phyloP scores from a whole-genome alignment of 35 echinoderm and acorn worm genomes.

The Lytechinus variegatus region DNA sequence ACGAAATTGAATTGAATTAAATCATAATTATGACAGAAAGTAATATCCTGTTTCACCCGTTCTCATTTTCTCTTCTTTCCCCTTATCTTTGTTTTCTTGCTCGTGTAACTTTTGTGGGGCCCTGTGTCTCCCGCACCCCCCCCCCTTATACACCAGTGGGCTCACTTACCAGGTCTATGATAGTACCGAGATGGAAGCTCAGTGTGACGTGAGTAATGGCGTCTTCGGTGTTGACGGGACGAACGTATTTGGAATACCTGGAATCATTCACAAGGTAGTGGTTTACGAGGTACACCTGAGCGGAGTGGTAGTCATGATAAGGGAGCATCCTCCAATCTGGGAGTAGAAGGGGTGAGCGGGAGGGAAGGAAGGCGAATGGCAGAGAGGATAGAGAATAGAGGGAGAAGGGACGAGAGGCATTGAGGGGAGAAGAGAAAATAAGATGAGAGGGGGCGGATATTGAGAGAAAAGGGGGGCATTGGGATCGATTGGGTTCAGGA shows the following conservation, averaged over 20 bases:
- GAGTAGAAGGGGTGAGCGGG: neutral
- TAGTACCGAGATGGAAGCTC: conserved; percentile 19
- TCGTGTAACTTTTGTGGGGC: too few relatives aligned
- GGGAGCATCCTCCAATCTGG: neutral
- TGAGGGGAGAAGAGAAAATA: neutral
- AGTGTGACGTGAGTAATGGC: neutral
- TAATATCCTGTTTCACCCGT: too few relatives aligned
- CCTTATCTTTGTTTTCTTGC: too few relatives aligned
- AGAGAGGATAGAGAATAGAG: neutral
- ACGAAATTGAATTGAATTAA: too few relatives aligned
- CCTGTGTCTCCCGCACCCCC: too few relatives aligned
- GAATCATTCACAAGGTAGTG: conserved; percentile 29
- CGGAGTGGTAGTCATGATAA: neutral
- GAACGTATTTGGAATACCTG: conserved; percentile 35
- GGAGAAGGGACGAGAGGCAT: neutral
- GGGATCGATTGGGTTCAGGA: neutral
- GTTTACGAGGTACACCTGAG: neutral
- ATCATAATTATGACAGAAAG: too few relatives aligned
- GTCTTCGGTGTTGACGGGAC: neutral
- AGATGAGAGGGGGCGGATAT: neutral
- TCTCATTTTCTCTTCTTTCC: too few relatives aligned
- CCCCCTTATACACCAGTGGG: too few relatives aligned
- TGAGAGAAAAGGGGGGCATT: neutral
- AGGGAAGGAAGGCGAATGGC: neutral
- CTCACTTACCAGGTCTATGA: conserved; percentile 50